Evolutionary conservation across 2,888 invertebrate species (phyloP), one percentile per base, ranked within the genome.

Genomic region (Zaprionus obscuricornis): DNA sequence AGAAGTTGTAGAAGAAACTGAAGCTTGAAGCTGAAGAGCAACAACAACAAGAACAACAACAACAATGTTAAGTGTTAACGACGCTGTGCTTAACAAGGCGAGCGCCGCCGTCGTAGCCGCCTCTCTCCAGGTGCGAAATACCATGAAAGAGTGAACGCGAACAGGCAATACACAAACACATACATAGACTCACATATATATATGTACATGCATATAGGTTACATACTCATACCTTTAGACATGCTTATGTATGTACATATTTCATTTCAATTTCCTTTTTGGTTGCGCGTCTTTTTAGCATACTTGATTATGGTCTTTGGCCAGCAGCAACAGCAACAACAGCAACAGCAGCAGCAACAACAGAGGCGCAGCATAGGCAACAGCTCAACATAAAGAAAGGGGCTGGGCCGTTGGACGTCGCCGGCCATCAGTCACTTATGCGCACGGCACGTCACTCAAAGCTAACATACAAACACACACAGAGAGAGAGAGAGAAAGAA

Each of bases 201-300:
- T 20, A 7, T 2, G 6, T 18, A 14, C 14, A 27, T 31, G 5
- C 10, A 33, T 14, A 18, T 26, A 22, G 11, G 20, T 11, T 31
- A 29, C 20, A 46, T 7, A 14, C 37, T 51, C 20, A 49, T 17
- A 54, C 14, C 14, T 14, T 31, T 34, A 37, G 22, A 17, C 26
- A 4, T 7, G 34, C 45, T 56, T 54, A 45, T 58, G n/a, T 50
- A 47, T 43, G 52, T 79, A 70, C 43, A 79, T 85, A 79, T 85
- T 84, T 81, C 82, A 84, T 84, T 86, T 84, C 86, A 86, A 82
- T 82, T 82, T 82, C 86, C 85, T 86, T 86, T 81, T 81, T 42
- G 85, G 76, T 60, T 74, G 78, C 84, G 82, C 81, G 85, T 77
- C 81, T 82, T 82, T 81, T 82, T 82, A 86, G 86, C 86, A 82